Conservation (phyloP, 2,113 vertebrate species). For the Proteles cristata region DNA sequence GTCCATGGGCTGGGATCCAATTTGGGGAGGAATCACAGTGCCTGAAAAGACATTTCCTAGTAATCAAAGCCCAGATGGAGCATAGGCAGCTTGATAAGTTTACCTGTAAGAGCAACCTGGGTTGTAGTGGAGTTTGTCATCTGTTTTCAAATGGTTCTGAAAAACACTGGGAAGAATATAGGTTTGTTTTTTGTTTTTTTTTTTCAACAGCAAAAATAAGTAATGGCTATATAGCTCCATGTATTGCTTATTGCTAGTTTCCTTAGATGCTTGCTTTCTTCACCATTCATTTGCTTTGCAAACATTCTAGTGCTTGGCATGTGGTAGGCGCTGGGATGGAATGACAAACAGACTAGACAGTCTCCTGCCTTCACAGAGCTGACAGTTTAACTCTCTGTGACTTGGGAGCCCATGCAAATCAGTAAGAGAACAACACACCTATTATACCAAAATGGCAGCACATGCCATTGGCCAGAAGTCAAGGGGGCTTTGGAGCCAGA, state of each 20-base stretch:
- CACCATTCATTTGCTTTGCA: background rate
- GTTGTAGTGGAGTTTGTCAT: background rate
- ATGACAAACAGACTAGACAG: background rate
- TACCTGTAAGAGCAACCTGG: background rate
- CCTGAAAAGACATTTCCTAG: background rate
- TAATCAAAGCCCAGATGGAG: slow-evolving; percentile 35
- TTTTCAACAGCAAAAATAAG: background rate
- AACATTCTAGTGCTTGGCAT: background rate
- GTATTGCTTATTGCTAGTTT: background rate
- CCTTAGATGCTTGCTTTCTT: background rate
- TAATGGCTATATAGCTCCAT: background rate
- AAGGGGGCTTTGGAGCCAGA: background rate
- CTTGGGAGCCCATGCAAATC: background rate
- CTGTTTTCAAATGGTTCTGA: background rate
- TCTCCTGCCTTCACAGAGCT: background rate
- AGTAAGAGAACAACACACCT: background rate
- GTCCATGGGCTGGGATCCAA: background rate
- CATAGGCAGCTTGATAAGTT: background rate
- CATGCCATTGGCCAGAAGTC: no score
- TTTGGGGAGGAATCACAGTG: background rate
- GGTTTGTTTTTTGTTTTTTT: background rate
- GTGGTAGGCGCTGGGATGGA: background rate
- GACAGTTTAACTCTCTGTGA: background rate
- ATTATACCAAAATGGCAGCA: background rate
- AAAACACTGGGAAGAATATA: background rate